A percentile compares a stretch with the other conserved stretches of the same genome.
Conservation (phyloP, 2,113 vertebrate species). For the Ptyas mucosa region DNA sequence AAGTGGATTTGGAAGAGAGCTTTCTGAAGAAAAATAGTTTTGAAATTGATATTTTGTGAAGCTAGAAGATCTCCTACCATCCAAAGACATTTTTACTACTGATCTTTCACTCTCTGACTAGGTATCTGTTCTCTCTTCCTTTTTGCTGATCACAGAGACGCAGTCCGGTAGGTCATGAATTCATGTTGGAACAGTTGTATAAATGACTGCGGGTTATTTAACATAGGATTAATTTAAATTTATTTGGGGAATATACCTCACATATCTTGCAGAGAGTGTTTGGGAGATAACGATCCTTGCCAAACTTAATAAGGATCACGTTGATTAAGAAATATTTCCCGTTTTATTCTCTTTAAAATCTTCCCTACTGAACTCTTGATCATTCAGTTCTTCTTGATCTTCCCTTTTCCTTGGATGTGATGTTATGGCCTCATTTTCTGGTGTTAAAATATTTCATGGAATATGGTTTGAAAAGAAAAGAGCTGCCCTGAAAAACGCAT, state of each 20-base stretch:
- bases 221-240: neutral
- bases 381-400: neutral
- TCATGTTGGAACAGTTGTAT: constrained; percentile 26
- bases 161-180: constrained; percentile 88
- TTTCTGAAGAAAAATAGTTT: neutral
- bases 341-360: neutral
- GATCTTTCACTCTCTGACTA: constrained; percentile 94
- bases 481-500: neutral
- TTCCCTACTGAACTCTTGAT: neutral
- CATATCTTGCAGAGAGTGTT: neutral
- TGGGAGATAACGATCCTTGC: neutral
- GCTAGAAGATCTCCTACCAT: constrained; percentile 23
- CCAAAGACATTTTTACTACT: constrained; percentile 75
- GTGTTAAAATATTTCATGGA: neutral
- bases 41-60: neutral
- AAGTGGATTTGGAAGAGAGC: neutral
- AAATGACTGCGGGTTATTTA: constrained; percentile 6
- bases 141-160: constrained; percentile 99
- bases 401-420: neutral
- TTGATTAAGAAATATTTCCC: neutral
- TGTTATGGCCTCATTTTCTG: neutral
- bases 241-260: neutral
- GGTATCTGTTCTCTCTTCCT: constrained; percentile 98
- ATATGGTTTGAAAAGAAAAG: neutral
- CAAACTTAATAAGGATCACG: neutral